Evolutionary conservation across 2,797 vertebrate species (phyloP).

Genomic region (Poecile montanus): DNA sequence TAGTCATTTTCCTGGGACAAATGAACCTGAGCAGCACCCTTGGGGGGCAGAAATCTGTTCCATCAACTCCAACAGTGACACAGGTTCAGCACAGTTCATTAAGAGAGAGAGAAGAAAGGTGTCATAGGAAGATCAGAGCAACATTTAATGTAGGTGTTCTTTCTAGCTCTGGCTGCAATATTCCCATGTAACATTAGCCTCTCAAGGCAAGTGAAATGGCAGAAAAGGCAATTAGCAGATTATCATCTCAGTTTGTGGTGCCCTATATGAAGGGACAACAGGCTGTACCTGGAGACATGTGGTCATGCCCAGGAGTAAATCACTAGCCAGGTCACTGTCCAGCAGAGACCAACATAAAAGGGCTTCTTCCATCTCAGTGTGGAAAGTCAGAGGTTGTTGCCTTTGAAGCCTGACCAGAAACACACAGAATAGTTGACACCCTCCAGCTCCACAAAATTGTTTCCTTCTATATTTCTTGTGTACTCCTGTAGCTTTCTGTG

Average conservation of each 20-base stretch:
- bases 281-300: background rate
- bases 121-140: background rate
- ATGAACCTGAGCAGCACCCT: background rate
- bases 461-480: background rate
- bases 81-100: background rate
- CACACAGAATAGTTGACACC: background rate
- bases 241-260: background rate
- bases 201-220: background rate
- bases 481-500: background rate
- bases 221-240: background rate
- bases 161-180: background rate
- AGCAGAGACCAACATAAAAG: background rate
- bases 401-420: background rate
- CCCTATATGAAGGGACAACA: background rate
- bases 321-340: background rate
- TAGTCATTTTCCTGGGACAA: background rate
- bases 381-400: background rate
- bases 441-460: background rate
- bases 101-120: background rate
- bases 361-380: background rate
- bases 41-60: background rate
- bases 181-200: background rate
- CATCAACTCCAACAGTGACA: background rate
- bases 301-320: background rate
- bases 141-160: background rate